Evolutionary conservation across 2,888 invertebrate genomes (phyloP), one percentile per base, ranked within the genome.

Genomic region (Cheilosia vernalis): DNA sequence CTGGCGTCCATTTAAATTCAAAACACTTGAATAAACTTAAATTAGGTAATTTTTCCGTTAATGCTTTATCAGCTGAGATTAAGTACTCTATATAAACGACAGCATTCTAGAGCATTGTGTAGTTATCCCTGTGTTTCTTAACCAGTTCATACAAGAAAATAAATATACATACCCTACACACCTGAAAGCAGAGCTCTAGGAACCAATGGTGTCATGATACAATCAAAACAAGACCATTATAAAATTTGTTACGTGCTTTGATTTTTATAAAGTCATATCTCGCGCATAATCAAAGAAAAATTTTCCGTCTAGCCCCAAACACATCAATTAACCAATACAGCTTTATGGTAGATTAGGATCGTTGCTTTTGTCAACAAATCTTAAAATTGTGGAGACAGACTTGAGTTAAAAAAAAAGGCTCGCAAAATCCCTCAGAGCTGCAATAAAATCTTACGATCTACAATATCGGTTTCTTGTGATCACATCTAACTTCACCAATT

Each of bases 41-140:
- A 21, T 33, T 40, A n/a, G 15, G 4, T 13, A 13, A 9, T 13
- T 51, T 51, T 30, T n/a, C 7, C 30, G 2, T n/a, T 19, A 6
- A 1, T 10, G 47, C 47, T n/a, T 58, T 60, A 70, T 70, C 70
- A 40, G 19, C 49, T 37, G 6, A 40, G 60, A 60, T 60, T 51
- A 37, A 37, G 1, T 37, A 13, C 37, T 4, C 37, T 37, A 37
- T 37, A 37, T 13, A 37, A 3, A 3, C 37, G 37, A 13, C 37
- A 4, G 10, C 13, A 37, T 13, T 37, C 37, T 37, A 37, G 37
- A 37, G 13, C 37, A 4, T 37, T 37, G 13, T 10, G 37, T 37
- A 37, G 13, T 2, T 37, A 13, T 10, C 10, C 10, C 3, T 9
- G 37, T 3, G 10, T 4, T 37, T 37, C 13, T 13, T 37, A 37